Conservation (phyloP, 64 coral and sea anemone species). For the Montipora foliosa region DNA sequence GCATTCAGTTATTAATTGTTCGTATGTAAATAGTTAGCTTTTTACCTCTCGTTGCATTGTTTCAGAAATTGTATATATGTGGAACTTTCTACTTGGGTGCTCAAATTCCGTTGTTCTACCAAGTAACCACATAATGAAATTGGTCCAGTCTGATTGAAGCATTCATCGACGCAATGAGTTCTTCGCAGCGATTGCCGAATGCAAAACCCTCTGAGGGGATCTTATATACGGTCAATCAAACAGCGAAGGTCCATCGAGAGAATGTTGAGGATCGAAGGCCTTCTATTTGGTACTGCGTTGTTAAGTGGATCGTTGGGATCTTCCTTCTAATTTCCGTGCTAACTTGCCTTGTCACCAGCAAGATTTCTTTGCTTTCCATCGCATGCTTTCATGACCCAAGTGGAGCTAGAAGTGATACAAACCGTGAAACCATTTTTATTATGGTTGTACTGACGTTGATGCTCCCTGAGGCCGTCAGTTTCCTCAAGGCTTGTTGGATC, state of each 20-base stretch:
- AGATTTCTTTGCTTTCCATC: conserved; percentile 79
- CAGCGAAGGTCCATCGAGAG: conserved; percentile 73
- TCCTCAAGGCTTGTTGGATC: conserved; percentile 33
- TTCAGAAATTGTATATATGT: no score
- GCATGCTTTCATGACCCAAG: neutral
- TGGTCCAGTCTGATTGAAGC: neutral
- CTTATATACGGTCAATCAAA: conserved; percentile 63
- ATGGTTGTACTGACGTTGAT: conserved; percentile 70
- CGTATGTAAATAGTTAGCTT: no score
- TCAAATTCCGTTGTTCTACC: neutral
- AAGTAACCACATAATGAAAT: neutral
- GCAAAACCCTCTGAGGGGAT: neutral
- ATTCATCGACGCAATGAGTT: neutral
- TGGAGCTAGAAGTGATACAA: neutral
- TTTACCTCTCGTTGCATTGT: no score
- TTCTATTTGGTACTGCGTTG: conserved; percentile 52
- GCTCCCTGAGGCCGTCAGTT: conserved; percentile 46
- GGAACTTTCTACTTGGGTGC: neutral
- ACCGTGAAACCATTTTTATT: conserved; percentile 54
- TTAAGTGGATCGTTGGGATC: conserved; percentile 71
- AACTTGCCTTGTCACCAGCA: conserved; percentile 78
- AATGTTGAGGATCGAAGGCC: conserved; percentile 60
- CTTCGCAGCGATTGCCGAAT: neutral
- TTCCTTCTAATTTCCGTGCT: conserved; percentile 63
- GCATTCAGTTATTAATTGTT: no score